Evolutionary conservation across 2,888 invertebrate species (phyloP).

Genomic region (Spisula subtruncata): DNA sequence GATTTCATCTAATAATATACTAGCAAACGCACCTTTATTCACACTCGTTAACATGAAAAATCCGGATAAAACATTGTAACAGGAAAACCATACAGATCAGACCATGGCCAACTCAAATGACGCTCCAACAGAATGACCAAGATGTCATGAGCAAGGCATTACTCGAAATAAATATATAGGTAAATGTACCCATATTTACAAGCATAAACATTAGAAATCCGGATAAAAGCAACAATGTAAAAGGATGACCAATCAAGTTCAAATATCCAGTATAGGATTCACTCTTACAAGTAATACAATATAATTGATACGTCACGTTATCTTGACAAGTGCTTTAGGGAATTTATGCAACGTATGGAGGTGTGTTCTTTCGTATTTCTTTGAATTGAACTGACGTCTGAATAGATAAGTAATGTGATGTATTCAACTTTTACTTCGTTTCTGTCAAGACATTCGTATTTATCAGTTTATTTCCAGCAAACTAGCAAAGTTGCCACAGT

Average conservation of each 20-base stretch:
- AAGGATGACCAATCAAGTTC: background rate
- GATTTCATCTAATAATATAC: too few species aligned
- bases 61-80: too few species aligned
- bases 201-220: background rate
- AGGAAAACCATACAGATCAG: too few species aligned
- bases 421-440: conserved; percentile 12
- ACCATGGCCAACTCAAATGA: too few species aligned
- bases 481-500: background rate
- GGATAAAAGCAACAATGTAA: background rate
- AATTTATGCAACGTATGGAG: background rate
- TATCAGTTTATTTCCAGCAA: background rate
- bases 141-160: too few species aligned
- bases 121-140: too few species aligned
- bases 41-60: too few species aligned
- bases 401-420: conserved; percentile 22
- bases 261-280: background rate
- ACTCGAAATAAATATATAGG: too few species aligned
- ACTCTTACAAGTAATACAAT: background rate
- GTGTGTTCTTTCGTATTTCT: conserved; percentile 8
- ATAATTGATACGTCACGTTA: background rate
- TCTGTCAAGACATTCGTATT: background rate
- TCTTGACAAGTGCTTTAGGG: background rate
- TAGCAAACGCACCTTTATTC: too few species aligned
- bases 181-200: too few species aligned
- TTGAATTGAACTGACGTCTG: background rate